phyloP scores from a whole-genome alignment of 2,113 vertebrate genomes.

The Ochotona princeps region DNA sequence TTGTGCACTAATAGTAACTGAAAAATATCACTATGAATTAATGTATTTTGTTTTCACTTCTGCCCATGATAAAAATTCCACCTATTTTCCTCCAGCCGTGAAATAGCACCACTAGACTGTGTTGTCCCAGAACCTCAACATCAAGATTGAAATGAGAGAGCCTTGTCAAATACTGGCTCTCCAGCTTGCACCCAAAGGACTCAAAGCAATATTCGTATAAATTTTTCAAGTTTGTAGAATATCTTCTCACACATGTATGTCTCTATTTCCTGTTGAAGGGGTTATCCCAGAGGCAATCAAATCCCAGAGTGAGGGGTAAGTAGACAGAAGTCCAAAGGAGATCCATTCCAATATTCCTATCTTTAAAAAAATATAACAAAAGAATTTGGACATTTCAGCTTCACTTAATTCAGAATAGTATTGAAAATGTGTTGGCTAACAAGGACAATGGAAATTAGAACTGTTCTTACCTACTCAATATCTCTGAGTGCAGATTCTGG shows the following conservation, averaged over 20 bases:
- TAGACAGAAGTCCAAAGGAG: not conserved
- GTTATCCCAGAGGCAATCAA: too few relatives aligned
- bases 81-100: not conserved
- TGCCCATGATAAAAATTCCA: not conserved
- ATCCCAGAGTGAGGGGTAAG: not conserved
- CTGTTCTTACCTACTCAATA: not conserved
- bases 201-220: not conserved
- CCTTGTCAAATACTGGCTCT: not conserved
- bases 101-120: not conserved
- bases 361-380: not conserved
- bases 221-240: not conserved
- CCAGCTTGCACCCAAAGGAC: not conserved
- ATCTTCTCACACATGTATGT: not conserved
- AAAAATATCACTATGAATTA: not conserved
- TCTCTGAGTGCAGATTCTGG: not conserved
- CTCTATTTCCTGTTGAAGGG: not conserved
- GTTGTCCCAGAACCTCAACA: not conserved
- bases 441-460: conserved; percentile 15
- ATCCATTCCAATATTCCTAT: not conserved
- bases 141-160: not conserved
- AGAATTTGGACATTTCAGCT: not conserved
- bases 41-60: not conserved
- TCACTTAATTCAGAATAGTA: not conserved
- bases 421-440: not conserved
- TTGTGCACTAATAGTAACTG: too few relatives aligned